phyloP scores from a whole-genome alignment of 2,113 vertebrate genomes.

The Pygoscelis adeliae region DNA sequence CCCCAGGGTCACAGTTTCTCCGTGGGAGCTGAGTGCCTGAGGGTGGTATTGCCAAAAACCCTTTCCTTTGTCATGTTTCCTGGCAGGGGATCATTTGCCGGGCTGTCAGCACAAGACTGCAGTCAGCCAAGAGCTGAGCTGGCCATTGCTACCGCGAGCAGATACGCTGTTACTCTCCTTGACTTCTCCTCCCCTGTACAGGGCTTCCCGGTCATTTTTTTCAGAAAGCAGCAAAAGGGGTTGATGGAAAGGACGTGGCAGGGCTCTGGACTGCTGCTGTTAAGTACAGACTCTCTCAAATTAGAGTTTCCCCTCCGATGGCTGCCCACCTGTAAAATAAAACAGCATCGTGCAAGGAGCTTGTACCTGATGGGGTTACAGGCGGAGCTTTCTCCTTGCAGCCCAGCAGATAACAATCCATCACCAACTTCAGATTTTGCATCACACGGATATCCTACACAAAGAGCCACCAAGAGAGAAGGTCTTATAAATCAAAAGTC shows the following conservation, averaged over 20 bases:
- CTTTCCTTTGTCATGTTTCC: not conserved
- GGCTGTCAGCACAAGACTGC: not conserved
- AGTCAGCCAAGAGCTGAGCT: not conserved
- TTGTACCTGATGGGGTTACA: not conserved
- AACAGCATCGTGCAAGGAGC: not conserved
- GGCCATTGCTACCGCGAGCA: not conserved
- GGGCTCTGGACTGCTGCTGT: not conserved
- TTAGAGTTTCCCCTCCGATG: not conserved
- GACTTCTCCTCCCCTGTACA: not conserved
- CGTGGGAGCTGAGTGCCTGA: accelerated
- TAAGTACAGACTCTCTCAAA: not conserved
- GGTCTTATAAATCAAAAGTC: not conserved
- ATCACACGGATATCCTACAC: not conserved
- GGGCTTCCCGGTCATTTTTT: not conserved
- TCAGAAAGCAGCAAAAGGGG: not conserved
- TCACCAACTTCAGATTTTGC: not conserved
- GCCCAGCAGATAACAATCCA: not conserved
- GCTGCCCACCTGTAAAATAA: not conserved
- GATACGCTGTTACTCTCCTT: not conserved
- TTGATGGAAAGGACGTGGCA: not conserved
- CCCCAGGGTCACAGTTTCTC: not conserved
- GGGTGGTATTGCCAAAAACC: not conserved
- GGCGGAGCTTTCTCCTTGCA: not conserved
- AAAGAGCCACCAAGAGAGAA: not conserved
- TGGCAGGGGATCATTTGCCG: not conserved